Conservation (phyloP, 2,797 vertebrate genomes). For the Morus bassanus region DNA sequence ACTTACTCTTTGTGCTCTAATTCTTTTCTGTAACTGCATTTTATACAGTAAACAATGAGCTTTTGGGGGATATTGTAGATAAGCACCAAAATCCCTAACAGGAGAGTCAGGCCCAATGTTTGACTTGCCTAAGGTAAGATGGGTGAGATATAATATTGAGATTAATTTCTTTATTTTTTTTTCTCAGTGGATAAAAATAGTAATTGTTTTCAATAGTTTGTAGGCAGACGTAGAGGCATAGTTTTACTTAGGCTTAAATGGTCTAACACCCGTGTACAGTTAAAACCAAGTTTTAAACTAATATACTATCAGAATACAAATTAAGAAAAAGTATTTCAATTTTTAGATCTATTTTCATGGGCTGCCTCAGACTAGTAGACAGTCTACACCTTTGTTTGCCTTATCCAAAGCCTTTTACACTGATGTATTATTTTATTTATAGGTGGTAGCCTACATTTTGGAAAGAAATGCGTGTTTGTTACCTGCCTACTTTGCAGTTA, state of each 20-base stretch:
- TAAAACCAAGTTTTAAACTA: neutral
- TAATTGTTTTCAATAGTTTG: neutral
- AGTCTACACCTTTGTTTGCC: neutral
- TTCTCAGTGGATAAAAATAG: neutral
- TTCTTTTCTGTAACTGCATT: neutral
- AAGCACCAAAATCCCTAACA: neutral
- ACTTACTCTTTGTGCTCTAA: neutral
- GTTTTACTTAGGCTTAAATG: neutral
- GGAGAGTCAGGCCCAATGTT: neutral
- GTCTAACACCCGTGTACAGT: neutral
- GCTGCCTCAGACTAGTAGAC: neutral
- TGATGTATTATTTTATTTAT: neutral
- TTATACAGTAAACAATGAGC: neutral
- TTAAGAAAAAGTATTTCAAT: neutral
- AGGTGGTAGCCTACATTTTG: slow-evolving; percentile 98
- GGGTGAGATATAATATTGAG: neutral
- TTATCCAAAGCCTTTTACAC: neutral
- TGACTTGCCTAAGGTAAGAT: neutral
- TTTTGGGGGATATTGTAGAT: neutral
- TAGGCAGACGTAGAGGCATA: neutral
- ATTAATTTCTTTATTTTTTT: neutral
- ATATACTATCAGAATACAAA: neutral
- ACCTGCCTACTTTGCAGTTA: slow-evolving; percentile 95
- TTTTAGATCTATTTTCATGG: neutral
- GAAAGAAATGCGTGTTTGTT: slow-evolving; percentile 97